Evolutionary conservation across 2,888 invertebrate genomes (phyloP), one percentile per base, ranked within the genome.

Genomic region (Itoplectis maculator): DNA sequence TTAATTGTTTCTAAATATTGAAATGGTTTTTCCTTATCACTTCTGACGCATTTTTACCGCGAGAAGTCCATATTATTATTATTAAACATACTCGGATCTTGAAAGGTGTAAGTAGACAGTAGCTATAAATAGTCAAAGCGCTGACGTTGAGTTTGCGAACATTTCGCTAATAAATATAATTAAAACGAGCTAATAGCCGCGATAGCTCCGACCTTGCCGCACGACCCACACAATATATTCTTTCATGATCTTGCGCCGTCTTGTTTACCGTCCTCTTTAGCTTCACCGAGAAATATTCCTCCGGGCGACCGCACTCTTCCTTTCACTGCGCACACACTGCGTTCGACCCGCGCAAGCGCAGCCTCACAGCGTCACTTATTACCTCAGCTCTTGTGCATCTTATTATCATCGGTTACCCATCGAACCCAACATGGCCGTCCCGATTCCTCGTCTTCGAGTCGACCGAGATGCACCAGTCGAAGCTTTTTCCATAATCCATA

Each of bases 151-250:
- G 37, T 79, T 75, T 51, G 63, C 63, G 56, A 18, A 15, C 40
- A 81, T 79, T 79, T 73, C 69, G 61, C 82, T 83, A 73, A 83
- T 83, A 72, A 79, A 72, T n/a, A 79, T 82, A 82, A 82, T 82
- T 82, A 79, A 82, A 79, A 75, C 47, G 74, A 73, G 83, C 54
- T 70, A 83, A 77, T 80, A 73, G 61, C 3, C 37, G n/a, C 47
- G 73, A 51, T 65, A 40, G 51, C 45, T n/a, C 9, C 79, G 79
- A 83, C 83, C 79, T 83, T 83, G 83, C 54, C 42, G 20, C 56
- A 40, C 75, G 76, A 40, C 79, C 83, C 79, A 80, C 83, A 80
- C 73, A 54, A 69, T 29, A 69, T 29, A 45, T 35, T 77, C 76
- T 73, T 77, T 83, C 65, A 37, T 45, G 68, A 72, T 76, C 76